Base-by-base conservation (phyloP, 2,113 vertebrate genomes). In the Rhea americana region DNA sequence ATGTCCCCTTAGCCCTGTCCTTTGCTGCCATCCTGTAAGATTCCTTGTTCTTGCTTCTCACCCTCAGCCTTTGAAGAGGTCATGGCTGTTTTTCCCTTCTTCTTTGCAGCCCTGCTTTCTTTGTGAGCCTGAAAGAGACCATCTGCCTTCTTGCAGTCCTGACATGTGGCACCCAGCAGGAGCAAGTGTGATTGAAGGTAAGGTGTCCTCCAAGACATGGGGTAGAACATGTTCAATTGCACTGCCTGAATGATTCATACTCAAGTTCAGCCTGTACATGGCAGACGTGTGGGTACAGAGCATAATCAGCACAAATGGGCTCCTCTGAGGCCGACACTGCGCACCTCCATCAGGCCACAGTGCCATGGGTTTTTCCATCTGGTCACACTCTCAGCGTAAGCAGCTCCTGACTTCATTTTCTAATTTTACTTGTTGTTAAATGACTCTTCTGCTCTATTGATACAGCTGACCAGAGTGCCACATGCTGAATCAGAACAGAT, bases 131-230 rank as follows among this genome's bases (percentile, higher is more conserved):
- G 24, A 35, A 9, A 30, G 53, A 62, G 8, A 28, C 53, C 82
- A n/a, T 25, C 51, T 61, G 30, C n/a, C 59, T 51, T 55, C 68
- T 26, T 26, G 11, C 28, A 48, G 51, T 19, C 47, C 68, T 87
- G 68, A 22, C 20, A 20, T 1, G 0, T 0, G 3, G 37, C 12
- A 22, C 7, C 5, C 63, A 22, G 4, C 20, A 67, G 74, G 35
- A 79, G 25, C 32, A 73, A 18, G 30, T 13, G 19, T 11, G 48
- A 21, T 0, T 45, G 78, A 37, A 73, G 55, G 18, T 14, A 3
- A 13, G 7, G 12, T 14, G 55, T 45, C 39, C 32, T 61, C 41
- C 61, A 37, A 0, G 13, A 41, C 1, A 74, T 11, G 24, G 17
- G 18, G 37, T 3, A 28, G 53, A 48, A 37, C 25, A n/a, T 8